Base-by-base conservation (phyloP, 1,140 invertebrate species). In the Tetramorium alpestre region DNA sequence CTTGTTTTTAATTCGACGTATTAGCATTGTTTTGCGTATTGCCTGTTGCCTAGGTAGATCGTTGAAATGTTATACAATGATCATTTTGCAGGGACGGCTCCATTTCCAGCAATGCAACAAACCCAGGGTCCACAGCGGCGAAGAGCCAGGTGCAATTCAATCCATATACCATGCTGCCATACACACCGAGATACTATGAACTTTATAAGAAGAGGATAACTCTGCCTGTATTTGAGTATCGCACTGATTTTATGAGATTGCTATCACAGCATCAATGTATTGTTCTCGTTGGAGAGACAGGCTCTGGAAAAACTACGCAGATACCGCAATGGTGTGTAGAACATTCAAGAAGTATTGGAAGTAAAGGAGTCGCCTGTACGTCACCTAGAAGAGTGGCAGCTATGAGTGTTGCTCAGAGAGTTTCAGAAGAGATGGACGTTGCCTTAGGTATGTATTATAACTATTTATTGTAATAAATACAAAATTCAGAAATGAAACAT, bases 371-470 rank as follows among this genome's bases (percentile, higher is more conserved):
- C 0, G 99, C 99, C 6, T 99, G 99, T 95, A 99, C 99, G 0
- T 99, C 99, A 94, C 99, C 99, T 0, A 96, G 99, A 92, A 95
- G 99, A 96, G 99, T 99, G 67, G 99, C 99, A 18, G 99, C 99
- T 18, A 99, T 99, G 99, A 99, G 98, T 2, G 99, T 99, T 0
- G 99, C 99, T 1, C 98, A 99, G 93, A 96, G 99, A 95, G 99
- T 99, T 0, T 99, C 99, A 0, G 99, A 99, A 95, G 99, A 99
- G 96, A 99, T 99, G 99, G 99, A 99, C 96, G 99, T 99, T 1
- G 97, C 96, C 56, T 95, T 99, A 28, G 97, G 95, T 93, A 92
- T 58, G 4, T 56, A 3, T 56, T 11, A 41, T 25, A 69, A 90
- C 22, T 54, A 3, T 44, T 64, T 51, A 22, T 22, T 16, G 18